phyloP scores from a whole-genome alignment of 2,888 invertebrate species.

The Acanthosepion esculentum region DNA sequence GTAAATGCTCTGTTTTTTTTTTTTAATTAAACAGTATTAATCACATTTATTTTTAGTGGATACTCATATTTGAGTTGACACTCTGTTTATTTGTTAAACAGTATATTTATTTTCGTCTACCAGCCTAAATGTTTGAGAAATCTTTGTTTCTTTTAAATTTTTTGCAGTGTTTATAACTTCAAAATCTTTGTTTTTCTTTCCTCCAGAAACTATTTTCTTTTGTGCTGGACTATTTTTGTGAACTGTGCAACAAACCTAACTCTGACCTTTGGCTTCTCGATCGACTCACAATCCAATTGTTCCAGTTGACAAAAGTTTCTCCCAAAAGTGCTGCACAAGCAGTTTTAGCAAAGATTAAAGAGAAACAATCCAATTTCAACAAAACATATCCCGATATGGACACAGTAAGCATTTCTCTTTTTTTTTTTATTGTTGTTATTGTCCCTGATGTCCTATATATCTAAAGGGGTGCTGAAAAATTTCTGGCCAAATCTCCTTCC shows the following conservation, averaged over 20 bases:
- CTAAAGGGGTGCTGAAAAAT: no score
- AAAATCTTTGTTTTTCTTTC: neutral
- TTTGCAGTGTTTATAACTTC: neutral
- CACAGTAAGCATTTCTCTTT: conserved; percentile 62
- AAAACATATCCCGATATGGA: conserved; percentile 69
- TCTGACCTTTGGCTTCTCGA: conserved; percentile 67
- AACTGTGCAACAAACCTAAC: conserved; percentile 77
- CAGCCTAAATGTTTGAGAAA: conserved; percentile 59
- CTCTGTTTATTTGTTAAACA: no score
- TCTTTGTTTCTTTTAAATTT: neutral
- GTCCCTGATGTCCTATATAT: no score
- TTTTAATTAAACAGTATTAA: no score
- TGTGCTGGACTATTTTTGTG: conserved; percentile 85
- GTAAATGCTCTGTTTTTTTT: no score
- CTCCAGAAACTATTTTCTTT: conserved; percentile 82
- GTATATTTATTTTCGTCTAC: no score
- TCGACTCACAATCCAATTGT: conserved; percentile 77
- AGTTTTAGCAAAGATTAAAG: conserved; percentile 56
- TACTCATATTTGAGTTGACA: no score
- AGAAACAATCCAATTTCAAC: conserved; percentile 60
- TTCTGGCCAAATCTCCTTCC: no score
- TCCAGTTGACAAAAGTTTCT: conserved; percentile 83
- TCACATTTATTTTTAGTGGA: no score
- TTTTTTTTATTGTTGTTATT: neutral
- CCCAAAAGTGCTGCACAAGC: conserved; percentile 82